These are phyloP conservation scores for Linurgus olivaceus DNA, from an alignment of 2,797 vertebrate species.

Conservation along the genomic window DNA sequence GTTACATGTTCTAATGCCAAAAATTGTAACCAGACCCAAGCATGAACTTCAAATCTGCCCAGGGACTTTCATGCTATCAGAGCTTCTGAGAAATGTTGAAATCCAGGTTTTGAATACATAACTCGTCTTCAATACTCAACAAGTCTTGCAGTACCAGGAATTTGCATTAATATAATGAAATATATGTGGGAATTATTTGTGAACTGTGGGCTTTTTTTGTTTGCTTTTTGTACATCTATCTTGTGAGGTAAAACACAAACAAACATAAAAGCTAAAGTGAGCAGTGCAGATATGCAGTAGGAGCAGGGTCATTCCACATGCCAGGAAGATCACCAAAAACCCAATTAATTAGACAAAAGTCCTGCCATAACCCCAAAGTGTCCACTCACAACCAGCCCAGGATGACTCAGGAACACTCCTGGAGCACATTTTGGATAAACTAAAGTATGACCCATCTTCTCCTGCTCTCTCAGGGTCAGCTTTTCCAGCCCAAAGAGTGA, in stretches of 20 bases:
- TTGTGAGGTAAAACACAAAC: neutral
- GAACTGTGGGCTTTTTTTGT: neutral
- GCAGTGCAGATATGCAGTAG: accelerated
- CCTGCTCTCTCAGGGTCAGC: neutral
- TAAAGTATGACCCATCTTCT: neutral
- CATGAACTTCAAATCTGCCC: conserved; percentile 54
- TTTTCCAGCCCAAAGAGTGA: neutral
- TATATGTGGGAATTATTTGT: neutral
- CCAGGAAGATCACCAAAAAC: neutral
- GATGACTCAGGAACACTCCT: neutral
- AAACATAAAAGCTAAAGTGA: neutral
- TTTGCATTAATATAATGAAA: conserved; percentile 35
- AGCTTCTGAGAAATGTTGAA: conserved; percentile 30
- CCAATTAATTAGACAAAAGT: neutral
- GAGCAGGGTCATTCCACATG: accelerated
- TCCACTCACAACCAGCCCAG: neutral
- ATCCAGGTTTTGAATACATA: conserved; percentile 26
- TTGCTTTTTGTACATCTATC: neutral
- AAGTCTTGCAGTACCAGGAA: neutral
- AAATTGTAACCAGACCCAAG: conserved; percentile 62
- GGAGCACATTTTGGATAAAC: neutral
- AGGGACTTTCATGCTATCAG: conserved; percentile 25
- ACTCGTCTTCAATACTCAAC: neutral
- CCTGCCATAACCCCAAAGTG: neutral
- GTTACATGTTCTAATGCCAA: conserved; percentile 53